Percentiles rank a stretch among this genome's conserved stretches.
Evolutionary conservation across 2,888 invertebrate genomes (phyloP).

Genomic region (Chironomus riparius): DNA sequence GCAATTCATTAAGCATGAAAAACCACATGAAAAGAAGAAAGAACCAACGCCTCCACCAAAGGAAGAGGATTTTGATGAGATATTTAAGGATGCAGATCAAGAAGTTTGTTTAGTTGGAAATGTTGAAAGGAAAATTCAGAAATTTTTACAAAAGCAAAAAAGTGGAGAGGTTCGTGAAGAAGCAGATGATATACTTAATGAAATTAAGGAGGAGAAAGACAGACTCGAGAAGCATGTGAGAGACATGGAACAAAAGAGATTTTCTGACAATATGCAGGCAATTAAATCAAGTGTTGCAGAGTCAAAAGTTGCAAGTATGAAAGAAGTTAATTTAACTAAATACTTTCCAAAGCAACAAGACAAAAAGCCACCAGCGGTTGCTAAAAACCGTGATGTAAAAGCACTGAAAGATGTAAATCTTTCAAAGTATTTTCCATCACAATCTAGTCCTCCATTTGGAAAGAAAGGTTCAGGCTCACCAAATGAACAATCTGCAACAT

Average conservation of each 20-base stretch:
- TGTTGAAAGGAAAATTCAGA: slow-evolving; percentile 5
- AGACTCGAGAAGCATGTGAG: slow-evolving; percentile 34
- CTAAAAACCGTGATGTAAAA: slow-evolving; percentile 40
- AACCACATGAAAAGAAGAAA: neutral
- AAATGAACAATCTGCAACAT: slow-evolving; percentile 34
- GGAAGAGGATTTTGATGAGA: slow-evolving; percentile 15
- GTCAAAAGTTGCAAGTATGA: slow-evolving; percentile 34
- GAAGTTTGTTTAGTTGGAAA: neutral
- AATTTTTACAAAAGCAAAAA: slow-evolving; percentile 15
- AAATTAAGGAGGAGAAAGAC: slow-evolving; percentile 23
- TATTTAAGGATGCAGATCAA: slow-evolving; percentile 22
- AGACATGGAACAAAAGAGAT: slow-evolving; percentile 39
- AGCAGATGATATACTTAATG: slow-evolving; percentile 7
- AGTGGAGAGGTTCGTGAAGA: slow-evolving; percentile 16
- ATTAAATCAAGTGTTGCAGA: slow-evolving; percentile 39
- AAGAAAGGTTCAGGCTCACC: slow-evolving; percentile 26
- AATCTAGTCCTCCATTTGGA: slow-evolving; percentile 35
- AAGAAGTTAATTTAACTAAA: slow-evolving; percentile 36
- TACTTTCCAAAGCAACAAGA: slow-evolving; percentile 41
- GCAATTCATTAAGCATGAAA: slow-evolving; percentile 15
- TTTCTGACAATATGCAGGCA: slow-evolving; percentile 40
- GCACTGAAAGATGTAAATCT: slow-evolving; percentile 41
- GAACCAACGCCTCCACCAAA: neutral
- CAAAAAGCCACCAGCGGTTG: slow-evolving; percentile 34
- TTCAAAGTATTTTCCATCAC: slow-evolving; percentile 40